Percentiles rank a stretch among this genome's conserved stretches.
Conservation (phyloP, 2,797 vertebrate species). For the Amphiprion clarkii region DNA sequence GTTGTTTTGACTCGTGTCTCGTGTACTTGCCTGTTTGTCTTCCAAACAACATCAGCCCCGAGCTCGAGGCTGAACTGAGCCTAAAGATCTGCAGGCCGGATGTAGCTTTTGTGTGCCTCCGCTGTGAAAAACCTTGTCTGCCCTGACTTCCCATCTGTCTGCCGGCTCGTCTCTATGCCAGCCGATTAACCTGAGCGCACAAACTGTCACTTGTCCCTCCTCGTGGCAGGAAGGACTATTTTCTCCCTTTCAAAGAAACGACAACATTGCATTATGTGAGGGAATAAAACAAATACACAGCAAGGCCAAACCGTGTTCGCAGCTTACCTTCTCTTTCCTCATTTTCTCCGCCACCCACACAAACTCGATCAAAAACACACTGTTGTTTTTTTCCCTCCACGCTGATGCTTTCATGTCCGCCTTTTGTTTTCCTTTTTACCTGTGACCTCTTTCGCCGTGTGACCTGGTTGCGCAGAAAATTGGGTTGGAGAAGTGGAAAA, state of each 20-base stretch:
- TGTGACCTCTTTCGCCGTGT: constrained; percentile 46
- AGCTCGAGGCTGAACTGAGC: constrained; percentile 11
- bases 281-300: constrained; percentile 13
- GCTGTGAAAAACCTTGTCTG: constrained; percentile 24
- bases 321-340: constrained; percentile 8
- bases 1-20: constrained; percentile 19
- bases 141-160: constrained; percentile 39
- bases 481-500: constrained; percentile 64
- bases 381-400: background rate
- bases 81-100: constrained; percentile 22
- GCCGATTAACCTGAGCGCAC: constrained; percentile 32
- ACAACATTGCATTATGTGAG: background rate
- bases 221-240: constrained; percentile 7
- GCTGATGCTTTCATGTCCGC: background rate
- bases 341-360: constrained; percentile 18
- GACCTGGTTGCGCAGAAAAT: constrained; percentile 51
- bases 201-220: constrained; percentile 26
- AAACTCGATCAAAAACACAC: background rate
- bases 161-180: constrained; percentile 39
- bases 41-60: background rate
- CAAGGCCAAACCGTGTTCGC: constrained; percentile 3
- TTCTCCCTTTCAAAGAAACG: constrained; percentile 11
- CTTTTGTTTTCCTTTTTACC: constrained; percentile 44
- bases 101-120: constrained; percentile 22
- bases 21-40: constrained; percentile 1